Conservation (phyloP, 2,888 invertebrate species). For the Poecilobothrus nobilitatus region DNA sequence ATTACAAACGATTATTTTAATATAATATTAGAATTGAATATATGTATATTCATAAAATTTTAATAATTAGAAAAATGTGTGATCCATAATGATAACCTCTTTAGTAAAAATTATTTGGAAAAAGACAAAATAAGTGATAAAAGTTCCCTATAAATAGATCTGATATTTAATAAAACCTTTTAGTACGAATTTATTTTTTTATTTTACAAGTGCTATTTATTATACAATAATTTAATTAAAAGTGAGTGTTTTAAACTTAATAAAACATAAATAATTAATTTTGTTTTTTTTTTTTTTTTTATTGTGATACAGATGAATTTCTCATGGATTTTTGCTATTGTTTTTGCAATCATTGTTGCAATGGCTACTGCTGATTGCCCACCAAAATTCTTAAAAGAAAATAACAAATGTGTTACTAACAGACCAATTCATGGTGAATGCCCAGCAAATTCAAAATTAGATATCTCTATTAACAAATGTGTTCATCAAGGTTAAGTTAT, state of each 20-base stretch:
- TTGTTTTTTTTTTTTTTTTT: background rate
- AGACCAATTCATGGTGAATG: background rate
- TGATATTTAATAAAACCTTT: too few relatives aligned
- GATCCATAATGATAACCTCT: too few relatives aligned
- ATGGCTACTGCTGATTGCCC: background rate
- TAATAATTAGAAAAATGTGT: too few relatives aligned
- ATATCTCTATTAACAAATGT: background rate
- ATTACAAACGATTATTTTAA: too few relatives aligned
- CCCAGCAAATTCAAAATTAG: background rate
- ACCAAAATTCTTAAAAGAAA: background rate
- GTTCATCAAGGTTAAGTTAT: background rate
- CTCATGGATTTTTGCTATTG: background rate
- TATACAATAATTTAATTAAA: too few relatives aligned
- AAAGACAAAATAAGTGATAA: too few relatives aligned
- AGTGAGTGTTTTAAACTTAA: background rate
- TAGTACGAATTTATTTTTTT: too few relatives aligned
- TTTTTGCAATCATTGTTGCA: background rate
- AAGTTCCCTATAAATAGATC: too few relatives aligned
- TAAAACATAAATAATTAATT: background rate
- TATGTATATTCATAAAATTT: too few relatives aligned
- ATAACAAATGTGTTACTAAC: background rate
- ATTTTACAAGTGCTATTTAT: too few relatives aligned
- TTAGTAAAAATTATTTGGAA: too few relatives aligned
- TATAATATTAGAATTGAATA: too few relatives aligned
- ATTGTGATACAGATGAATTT: background rate